These are phyloP conservation scores for Sebastes melanostomus DNA, from an alignment of 2,797 vertebrate species.

Conservation along the genomic window DNA sequence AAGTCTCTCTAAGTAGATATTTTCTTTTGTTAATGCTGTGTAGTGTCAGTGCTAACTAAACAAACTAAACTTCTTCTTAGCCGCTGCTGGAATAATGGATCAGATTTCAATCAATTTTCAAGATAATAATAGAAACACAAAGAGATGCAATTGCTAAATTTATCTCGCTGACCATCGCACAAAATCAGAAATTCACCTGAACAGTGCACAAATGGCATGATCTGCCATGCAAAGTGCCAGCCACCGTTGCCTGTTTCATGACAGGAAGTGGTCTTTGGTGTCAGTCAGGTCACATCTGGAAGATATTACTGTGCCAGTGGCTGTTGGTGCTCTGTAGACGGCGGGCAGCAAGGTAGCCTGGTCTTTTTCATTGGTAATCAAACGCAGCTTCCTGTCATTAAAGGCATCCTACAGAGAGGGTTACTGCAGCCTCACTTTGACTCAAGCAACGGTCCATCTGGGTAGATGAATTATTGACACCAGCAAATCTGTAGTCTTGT, in stretches of 20 bases:
- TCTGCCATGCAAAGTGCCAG: slow-evolving; percentile 1
- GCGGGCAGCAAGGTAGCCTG: not conserved
- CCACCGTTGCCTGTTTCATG: not conserved
- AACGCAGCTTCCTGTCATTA: slow-evolving; percentile 54
- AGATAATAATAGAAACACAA: not conserved
- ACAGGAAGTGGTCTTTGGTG: slow-evolving; percentile 34
- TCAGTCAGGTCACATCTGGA: slow-evolving; percentile 52
- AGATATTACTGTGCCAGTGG: slow-evolving; percentile 9
- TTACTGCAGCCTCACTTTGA: slow-evolving; percentile 18
- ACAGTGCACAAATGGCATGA: not conserved
- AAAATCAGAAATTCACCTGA: not conserved
- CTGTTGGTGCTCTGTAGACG: slow-evolving; percentile 17
- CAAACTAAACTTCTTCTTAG: not conserved
- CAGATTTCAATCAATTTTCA: not conserved
- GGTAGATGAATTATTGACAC: slow-evolving; percentile 40
- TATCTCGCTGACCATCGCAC: not conserved
- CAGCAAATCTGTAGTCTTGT: not conserved
- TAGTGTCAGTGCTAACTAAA: not conserved
- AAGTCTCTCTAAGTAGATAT: not conserved
- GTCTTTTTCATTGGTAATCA: slow-evolving; percentile 8
- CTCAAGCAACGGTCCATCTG: slow-evolving; percentile 1
- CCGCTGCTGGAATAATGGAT: not conserved
- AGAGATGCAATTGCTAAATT: not conserved
- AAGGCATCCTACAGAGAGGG: slow-evolving; percentile 22
- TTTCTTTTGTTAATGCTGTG: not conserved